Evolutionary conservation across 2,797 vertebrate species (phyloP).

Genomic region (Sylvilagus floridanus): DNA sequence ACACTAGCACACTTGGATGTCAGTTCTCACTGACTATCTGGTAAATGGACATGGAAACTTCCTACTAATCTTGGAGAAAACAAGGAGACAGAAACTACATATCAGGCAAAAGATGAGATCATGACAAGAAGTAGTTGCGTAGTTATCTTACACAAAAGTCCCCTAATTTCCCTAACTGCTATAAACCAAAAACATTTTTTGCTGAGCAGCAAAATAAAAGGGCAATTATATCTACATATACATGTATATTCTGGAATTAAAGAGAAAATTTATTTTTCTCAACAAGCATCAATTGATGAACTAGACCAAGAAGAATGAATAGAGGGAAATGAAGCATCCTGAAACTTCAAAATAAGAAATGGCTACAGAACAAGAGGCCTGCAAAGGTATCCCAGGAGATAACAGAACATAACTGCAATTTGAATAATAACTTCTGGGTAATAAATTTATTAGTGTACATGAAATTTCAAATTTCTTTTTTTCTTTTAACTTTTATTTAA

Average conservation of each 20-base stretch:
- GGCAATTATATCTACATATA: background rate
- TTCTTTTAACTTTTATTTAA: no score
- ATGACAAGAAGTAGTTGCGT: background rate
- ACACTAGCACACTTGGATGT: background rate
- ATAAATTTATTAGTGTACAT: no score
- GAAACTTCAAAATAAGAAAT: background rate
- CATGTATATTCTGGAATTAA: background rate
- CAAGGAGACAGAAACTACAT: background rate
- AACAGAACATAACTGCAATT: background rate
- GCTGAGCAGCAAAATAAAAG: background rate
- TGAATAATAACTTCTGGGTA: background rate
- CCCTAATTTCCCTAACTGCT: background rate
- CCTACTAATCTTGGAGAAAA: background rate
- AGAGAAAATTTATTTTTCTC: slow-evolving; percentile 6
- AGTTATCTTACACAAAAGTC: slow-evolving; percentile 24
- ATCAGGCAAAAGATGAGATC: background rate
- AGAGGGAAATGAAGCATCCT: background rate
- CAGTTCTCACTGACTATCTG: background rate
- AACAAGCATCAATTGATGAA: background rate
- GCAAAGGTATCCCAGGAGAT: background rate
- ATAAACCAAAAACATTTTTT: slow-evolving; percentile 18
- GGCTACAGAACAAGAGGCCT: background rate
- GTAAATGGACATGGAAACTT: background rate
- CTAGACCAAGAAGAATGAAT: background rate
- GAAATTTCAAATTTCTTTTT: no score